Evolutionary conservation across 2,113 vertebrate species (phyloP), one percentile per base, ranked within the genome.

Genomic region (Nyctereutes procyonoides): DNA sequence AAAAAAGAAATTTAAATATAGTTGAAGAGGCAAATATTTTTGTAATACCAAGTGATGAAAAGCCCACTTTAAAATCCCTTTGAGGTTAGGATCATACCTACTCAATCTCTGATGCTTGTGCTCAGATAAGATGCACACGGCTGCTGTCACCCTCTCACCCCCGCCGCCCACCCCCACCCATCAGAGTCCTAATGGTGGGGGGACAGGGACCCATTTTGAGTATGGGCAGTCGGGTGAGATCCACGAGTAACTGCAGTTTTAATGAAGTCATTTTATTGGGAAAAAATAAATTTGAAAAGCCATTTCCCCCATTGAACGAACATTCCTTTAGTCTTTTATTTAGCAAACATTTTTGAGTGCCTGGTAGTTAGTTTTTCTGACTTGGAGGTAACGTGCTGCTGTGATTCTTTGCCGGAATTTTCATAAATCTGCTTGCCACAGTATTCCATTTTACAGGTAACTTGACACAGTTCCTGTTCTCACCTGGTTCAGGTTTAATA

Each of bases 401-500:
- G 0, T 73, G 90, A 38, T 17, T 56, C 53, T 90, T 71, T 62
- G 88, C 65, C 32, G 83, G 58, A 19, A n/a, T 77, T 35, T 71
- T n/a, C 65, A 20, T 71, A 74, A 56, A 20, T 62, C 58, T 67
- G 63, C 35, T 55, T 60, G 95, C 71, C 90, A 24, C 48, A 84
- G 51, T 35, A 9, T 60, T 86, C 77, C 95, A 32, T 80, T 1
- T 4, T 1, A 2, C 3, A 84, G 26, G 90, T 93, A 16, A 13
- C 83, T 35, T 79, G 43, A 81, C 81, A 32, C 76, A 74, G 87
- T 58, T 48, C 32, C 55, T 38, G 0, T 85, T 97, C 88, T 93
- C 35, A 85, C 53, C 87, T 48, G 19, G 90, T 92, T 92, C 30
- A 8, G 73, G 94, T 53, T 96, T 96, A 89, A 90, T 95, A 4